These are phyloP conservation scores for Plemyria rubiginata DNA, from an alignment of 2,888 invertebrate genomes.

Conservation along the genomic window DNA sequence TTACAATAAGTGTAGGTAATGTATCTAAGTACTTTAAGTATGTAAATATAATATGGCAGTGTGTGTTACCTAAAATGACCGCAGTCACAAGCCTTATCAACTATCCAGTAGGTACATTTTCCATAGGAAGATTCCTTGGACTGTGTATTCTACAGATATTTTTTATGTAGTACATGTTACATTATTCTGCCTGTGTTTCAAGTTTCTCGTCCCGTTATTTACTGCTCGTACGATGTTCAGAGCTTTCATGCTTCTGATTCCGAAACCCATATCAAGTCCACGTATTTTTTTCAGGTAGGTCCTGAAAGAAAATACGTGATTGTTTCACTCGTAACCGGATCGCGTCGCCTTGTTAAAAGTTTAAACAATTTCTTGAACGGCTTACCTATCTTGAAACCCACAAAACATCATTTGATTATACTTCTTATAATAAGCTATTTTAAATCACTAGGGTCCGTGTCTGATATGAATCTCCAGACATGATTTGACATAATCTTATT, in stretches of 20 bases:
- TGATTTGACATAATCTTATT: slow-evolving; percentile 63
- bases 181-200: slow-evolving; percentile 10
- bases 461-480: slow-evolving; percentile 62
- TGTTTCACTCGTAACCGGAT: too few species aligned
- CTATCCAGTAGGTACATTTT: too few species aligned
- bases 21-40: too few species aligned
- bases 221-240: slow-evolving; percentile 9
- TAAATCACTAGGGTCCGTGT: slow-evolving; percentile 46
- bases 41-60: too few species aligned
- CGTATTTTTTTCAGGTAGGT: too few species aligned
- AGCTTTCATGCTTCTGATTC: background rate
- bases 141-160: too few species aligned
- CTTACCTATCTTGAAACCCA: background rate
- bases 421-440: slow-evolving; percentile 31
- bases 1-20: too few species aligned
- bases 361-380: too few species aligned
- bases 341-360: background rate
- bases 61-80: too few species aligned
- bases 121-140: too few species aligned
- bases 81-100: too few species aligned
- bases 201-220: background rate
- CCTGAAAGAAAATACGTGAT: too few species aligned
- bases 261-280: background rate
- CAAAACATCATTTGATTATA: background rate
- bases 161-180: background rate